Evolutionary conservation across 2,888 invertebrate species (phyloP), one percentile per base, ranked within the genome.

Genomic region (Phasia obesa): DNA sequence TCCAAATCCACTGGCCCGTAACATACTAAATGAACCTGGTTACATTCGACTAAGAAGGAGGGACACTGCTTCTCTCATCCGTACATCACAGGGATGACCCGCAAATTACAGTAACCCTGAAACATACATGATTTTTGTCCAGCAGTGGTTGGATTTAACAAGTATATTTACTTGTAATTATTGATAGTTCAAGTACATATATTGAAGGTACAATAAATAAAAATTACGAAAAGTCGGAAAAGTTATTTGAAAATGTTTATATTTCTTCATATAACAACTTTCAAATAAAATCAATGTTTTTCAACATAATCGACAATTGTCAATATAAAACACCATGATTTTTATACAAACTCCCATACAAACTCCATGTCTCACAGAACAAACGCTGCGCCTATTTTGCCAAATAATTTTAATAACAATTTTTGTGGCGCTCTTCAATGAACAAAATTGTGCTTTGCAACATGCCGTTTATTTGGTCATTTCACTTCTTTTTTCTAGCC

Each of bases 381-480:
- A 19, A 2, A n/a, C 2, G n/a, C n/a, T 47, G 23, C 21, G 23
- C 21, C 27, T 17, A 11, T 17, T 42, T 31, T 9, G 2, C 17
- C 42, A 59, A 42, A 70, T 78, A 71, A 64, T 78, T 78, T 70
- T 62, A 78, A 71, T 73, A 73, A 65, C 17, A 70, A 70, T 62
- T 62, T 77, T 70, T 55, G 23, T 11, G 31, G 4, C 4, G 0
- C 23, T 23, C 5, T 35, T 44, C n/a, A 35, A 35, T 5, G n/a
- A 19, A 53, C 21, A 53, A 27, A 59, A 38, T 31, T 62, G 42
- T 59, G 44, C 23, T 62, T 57, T 21, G 49, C 19, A 71, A 65
- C 44, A 59, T 21, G 27, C n/a, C 57, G 59, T 59, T 65, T 73
- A 49, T 65, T 42, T 42, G 57, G 51, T 59, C n/a, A 57, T 49